A percentile compares a stretch with the other conserved stretches of the same genome.
Conservation (phyloP, 2,797 vertebrate genomes). For the Acrocephalus scirpaceus region DNA sequence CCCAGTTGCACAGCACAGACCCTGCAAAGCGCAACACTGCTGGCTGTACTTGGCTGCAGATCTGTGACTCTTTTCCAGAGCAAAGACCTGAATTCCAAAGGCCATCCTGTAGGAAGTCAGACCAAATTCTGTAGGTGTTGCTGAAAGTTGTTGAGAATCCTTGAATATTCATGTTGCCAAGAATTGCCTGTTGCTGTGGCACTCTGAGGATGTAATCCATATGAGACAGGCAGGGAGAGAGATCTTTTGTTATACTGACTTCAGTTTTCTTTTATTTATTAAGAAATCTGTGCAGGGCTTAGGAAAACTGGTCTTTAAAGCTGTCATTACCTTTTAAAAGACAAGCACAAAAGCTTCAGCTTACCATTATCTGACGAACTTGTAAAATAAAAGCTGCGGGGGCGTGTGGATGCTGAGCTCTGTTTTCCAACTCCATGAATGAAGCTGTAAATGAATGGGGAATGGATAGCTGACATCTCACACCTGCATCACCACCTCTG, state of each 20-base stretch:
- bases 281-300: background rate
- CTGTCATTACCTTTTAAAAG: slow-evolving; percentile 23
- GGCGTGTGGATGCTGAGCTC: background rate
- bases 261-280: slow-evolving; percentile 21
- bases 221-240: background rate
- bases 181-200: background rate
- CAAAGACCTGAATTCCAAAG: background rate
- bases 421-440: background rate
- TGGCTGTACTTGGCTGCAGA: background rate
- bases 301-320: slow-evolving; percentile 29
- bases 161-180: background rate
- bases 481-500: background rate
- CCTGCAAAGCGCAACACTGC: background rate
- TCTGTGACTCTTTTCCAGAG: background rate
- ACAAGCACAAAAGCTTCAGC: background rate
- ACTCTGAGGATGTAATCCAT: background rate
- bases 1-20: background rate
- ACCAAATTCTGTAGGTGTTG: background rate
- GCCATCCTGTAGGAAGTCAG: background rate
- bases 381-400: slow-evolving; percentile 1
- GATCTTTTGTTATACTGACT: background rate
- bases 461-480: background rate
- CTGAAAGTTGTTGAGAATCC: background rate
- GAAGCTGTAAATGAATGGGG: background rate
- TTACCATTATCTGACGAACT: background rate